Evolutionary conservation across 2,113 vertebrate species (phyloP).

Genomic region (Scomber scombrus): DNA sequence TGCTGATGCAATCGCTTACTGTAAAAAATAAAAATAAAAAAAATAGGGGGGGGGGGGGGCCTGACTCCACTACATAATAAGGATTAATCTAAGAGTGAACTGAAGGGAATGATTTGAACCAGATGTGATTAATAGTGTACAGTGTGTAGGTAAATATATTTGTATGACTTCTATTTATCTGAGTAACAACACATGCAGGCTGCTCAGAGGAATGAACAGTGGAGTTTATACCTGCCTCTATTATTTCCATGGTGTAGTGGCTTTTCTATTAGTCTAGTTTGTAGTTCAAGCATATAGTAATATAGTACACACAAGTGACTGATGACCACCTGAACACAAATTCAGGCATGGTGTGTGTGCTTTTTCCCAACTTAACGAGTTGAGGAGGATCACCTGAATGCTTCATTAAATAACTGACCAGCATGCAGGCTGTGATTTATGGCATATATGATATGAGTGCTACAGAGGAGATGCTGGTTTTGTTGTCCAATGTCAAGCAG

Average conservation of each 20-base stretch:
- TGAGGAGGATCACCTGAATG: not conserved
- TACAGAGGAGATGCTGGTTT: not conserved
- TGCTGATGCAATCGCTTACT: too few species aligned
- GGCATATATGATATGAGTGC: not conserved
- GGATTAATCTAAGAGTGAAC: too few species aligned
- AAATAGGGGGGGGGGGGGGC: too few species aligned
- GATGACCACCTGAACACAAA: too few species aligned
- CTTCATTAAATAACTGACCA: conserved; percentile 7
- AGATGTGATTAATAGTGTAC: too few species aligned
- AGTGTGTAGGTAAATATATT: not conserved
- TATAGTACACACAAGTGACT: not conserved
- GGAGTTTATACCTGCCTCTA: not conserved
- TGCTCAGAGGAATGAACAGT: not conserved
- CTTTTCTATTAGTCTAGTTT: not conserved
- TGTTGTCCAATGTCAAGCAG: not conserved
- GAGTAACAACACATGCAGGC: not conserved
- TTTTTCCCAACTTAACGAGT: not conserved
- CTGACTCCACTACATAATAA: too few species aligned
- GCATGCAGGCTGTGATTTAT: conserved; percentile 4
- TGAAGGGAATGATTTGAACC: too few species aligned
- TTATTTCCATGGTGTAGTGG: not conserved
- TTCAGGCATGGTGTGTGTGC: too few species aligned
- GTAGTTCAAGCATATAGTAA: not conserved
- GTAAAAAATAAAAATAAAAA: too few species aligned
- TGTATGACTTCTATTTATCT: not conserved